Evolutionary conservation across 2,113 vertebrate species (phyloP).

Genomic region (Xyliphius kryptos): DNA sequence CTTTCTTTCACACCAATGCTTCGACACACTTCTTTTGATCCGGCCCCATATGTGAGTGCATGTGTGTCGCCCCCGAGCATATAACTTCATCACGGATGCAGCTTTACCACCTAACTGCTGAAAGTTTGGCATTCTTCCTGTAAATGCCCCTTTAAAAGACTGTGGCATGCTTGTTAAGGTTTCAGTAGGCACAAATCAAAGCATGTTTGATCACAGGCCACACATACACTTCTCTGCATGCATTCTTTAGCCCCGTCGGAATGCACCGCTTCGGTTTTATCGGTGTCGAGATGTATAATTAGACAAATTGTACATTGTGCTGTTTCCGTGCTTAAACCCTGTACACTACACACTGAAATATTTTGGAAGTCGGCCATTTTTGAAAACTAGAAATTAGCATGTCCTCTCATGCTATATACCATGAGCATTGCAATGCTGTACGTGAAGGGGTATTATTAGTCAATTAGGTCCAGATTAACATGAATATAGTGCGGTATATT

Average conservation of each 20-base stretch:
- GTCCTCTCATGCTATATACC: no score
- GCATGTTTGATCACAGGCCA: constrained; percentile 8
- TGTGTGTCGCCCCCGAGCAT: constrained; percentile 4
- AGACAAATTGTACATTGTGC: constrained; percentile 15
- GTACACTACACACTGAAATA: constrained; percentile 7
- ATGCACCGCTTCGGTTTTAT: constrained; percentile 2
- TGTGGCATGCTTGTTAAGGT: constrained; percentile 15
- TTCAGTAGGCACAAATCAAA: constrained; percentile 19
- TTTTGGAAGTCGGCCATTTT: not conserved
- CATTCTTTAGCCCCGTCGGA: constrained; percentile 2
- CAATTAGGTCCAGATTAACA: no score
- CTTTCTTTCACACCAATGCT: no score
- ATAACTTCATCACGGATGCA: constrained; percentile 15
- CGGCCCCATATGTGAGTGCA: not conserved
- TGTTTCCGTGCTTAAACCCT: constrained; percentile 8
- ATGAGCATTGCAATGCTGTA: no score
- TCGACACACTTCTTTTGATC: no score
- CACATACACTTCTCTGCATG: constrained; percentile 1
- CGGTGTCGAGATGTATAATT: constrained; percentile 8
- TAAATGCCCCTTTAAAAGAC: constrained; percentile 21
- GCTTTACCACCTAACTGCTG: constrained; percentile 14
- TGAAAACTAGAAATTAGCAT: no score
- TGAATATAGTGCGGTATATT: no score
- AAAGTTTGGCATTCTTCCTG: constrained; percentile 26
- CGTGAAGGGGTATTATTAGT: no score